Evolutionary conservation across 2,888 invertebrate genomes (phyloP), one percentile per base, ranked within the genome.

Genomic region (Pristionchus mayeri): DNA sequence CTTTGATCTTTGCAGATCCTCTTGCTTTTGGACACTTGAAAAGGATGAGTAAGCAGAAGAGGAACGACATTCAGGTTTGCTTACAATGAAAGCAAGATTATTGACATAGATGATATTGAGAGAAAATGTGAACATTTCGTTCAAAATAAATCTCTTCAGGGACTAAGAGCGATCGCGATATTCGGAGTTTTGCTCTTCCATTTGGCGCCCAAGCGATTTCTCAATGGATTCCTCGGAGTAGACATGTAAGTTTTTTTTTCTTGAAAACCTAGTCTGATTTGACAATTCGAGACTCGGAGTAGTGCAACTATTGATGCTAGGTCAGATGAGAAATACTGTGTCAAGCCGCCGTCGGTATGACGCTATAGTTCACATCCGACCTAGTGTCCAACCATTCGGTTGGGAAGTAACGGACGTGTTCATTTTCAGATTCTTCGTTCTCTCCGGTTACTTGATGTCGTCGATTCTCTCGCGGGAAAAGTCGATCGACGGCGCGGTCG

Each of bases 221-320:
- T 84, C 18, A 86, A 86, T 85, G 86, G 86, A 27, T 86, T 85
- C 18, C 75, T 86, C 0, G 86, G 86, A 44, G 86, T 86, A 16
- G 86, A 86, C 50, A 79, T 85, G 86, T 85, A 37, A 84, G 86
- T 84, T 18, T 18, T 11, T 18, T 7, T 3, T 9, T n/a, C 13
- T 60, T 27, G 21, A 9, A 54, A 67, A 60, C 9, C 24, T 60
- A 60, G 9, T 21, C n/a, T 24, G 37, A 18, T 37, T 67, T 0
- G 21, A n/a, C 60, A 7, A 60, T 60, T 60, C n/a, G 37, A 71
- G n/a, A n/a, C n/a, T n/a, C n/a, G n/a, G n/a, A n/a, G n/a, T n/a
- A n/a, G n/a, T n/a, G n/a, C n/a, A n/a, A n/a, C n/a, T n/a, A n/a
- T n/a, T n/a, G n/a, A n/a, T n/a, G n/a, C n/a, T n/a, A n/a, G n/a